Evolutionary conservation across 2,888 invertebrate species (phyloP).

Genomic region (Coleophora deauratella): DNA sequence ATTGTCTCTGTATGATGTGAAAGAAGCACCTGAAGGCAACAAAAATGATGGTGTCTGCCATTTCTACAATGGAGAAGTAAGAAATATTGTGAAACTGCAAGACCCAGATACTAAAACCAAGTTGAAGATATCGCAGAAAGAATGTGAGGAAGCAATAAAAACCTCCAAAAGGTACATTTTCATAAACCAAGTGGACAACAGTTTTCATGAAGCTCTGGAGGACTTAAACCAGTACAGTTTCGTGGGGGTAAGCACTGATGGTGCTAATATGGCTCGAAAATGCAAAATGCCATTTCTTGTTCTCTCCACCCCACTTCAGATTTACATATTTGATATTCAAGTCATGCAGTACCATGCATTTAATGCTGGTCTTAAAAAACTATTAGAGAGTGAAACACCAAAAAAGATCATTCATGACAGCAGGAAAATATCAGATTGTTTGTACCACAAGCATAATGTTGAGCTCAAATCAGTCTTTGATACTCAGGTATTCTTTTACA

Average conservation of each 20-base stretch:
- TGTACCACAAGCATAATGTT: slow-evolving; percentile 73
- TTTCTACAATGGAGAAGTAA: slow-evolving; percentile 57
- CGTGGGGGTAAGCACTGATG: slow-evolving; percentile 57
- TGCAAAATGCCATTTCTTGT: slow-evolving; percentile 65
- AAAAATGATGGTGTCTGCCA: slow-evolving; percentile 49
- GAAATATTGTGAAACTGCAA: slow-evolving; percentile 54
- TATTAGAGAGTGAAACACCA: slow-evolving; percentile 55
- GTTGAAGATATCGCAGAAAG: slow-evolving; percentile 54
- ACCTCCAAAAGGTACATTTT: slow-evolving; percentile 56
- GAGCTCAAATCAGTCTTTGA: slow-evolving; percentile 75
- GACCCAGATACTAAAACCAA: slow-evolving; percentile 39
- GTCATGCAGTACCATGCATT: slow-evolving; percentile 65
- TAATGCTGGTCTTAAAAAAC: slow-evolving; percentile 60
- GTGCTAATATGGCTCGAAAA: slow-evolving; percentile 65
- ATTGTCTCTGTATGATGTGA: slow-evolving; percentile 59
- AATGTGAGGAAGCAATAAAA: slow-evolving; percentile 55
- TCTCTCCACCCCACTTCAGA: slow-evolving; percentile 55
- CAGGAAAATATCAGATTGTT: slow-evolving; percentile 71
- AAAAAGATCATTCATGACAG: slow-evolving; percentile 76
- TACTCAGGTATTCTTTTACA: slow-evolving; percentile 55
- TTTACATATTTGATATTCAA: slow-evolving; percentile 67
- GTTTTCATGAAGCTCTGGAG: slow-evolving; percentile 53
- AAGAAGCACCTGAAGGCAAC: slow-evolving; percentile 43
- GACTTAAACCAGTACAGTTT: slow-evolving; percentile 48
- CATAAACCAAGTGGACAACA: slow-evolving; percentile 62